A percentile compares a stretch with the other conserved stretches of the same genome.
These are phyloP conservation scores for Syrphus vitripennis DNA, from an alignment of 2,888 invertebrate species.

Conservation along the genomic window DNA sequence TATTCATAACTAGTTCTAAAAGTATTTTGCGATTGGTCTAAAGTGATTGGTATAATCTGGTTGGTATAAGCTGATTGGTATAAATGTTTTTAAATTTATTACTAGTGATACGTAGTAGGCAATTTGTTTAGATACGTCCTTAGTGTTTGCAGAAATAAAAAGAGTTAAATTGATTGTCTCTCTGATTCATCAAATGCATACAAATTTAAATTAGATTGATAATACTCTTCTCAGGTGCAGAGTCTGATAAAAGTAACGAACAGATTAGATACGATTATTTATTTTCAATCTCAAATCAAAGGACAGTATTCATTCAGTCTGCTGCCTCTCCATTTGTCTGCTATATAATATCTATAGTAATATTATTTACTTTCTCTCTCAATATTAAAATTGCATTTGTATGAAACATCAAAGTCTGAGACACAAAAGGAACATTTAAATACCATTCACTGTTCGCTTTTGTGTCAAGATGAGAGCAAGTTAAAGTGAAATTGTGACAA, in stretches of 20 bases:
- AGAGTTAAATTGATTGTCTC: slow-evolving; percentile 33
- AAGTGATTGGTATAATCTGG: neutral
- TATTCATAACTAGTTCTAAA: too few relatives aligned
- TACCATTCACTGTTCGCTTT: neutral
- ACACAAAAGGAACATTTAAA: neutral
- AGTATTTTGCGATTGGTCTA: neutral
- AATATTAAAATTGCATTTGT: neutral
- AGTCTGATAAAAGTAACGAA: neutral
- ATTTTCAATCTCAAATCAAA: slow-evolving; percentile 29
- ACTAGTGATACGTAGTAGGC: too few relatives aligned
- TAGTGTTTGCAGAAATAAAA: neutral
- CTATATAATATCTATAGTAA: neutral
- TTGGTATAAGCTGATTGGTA: too few relatives aligned
- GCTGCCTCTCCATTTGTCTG: neutral
- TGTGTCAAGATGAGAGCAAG: neutral
- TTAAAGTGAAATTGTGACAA: neutral
- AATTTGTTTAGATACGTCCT: neutral
- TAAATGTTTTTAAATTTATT: too few relatives aligned
- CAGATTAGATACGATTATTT: neutral
- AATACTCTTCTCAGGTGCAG: slow-evolving; percentile 13
- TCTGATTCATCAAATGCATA: slow-evolving; percentile 49
- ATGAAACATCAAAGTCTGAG: neutral
- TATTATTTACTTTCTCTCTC: neutral
- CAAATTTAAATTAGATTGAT: slow-evolving; percentile 50
- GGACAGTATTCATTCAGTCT: neutral